These are phyloP conservation scores for Hippolais icterina DNA, from an alignment of 2,113 vertebrate genomes.

Conservation along the genomic window DNA sequence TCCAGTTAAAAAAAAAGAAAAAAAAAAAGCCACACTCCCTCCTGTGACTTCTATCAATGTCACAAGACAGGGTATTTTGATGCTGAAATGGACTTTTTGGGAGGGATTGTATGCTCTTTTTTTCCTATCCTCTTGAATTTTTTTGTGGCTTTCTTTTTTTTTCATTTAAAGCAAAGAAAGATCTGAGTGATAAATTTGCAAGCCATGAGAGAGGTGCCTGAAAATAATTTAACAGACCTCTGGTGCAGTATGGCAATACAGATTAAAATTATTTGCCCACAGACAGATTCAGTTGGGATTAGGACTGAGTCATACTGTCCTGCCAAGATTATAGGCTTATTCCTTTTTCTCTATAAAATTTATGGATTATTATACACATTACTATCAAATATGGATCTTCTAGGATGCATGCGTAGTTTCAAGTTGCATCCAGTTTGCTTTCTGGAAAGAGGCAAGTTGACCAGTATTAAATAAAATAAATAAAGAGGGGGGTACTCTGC, in stretches of 20 bases:
- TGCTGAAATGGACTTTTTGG: not conserved
- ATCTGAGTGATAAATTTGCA: not conserved
- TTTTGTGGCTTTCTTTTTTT: not conserved
- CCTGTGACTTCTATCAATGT: not conserved
- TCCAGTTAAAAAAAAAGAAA: not conserved
- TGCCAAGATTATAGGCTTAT: not conserved
- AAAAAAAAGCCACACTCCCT: not conserved
- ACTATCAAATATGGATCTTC: not conserved
- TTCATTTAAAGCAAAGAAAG: not conserved
- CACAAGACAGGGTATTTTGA: not conserved
- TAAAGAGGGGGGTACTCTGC: not conserved
- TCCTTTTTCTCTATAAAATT: not conserved
- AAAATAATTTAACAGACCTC: not conserved
- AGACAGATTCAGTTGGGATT: not conserved
- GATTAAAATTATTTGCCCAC: not conserved
- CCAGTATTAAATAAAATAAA: not conserved
- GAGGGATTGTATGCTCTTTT: not conserved
- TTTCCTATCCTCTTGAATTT: not conserved
- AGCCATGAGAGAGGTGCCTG: not conserved
- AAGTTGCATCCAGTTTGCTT: not conserved
- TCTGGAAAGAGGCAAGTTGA: not conserved
- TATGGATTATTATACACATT: not conserved
- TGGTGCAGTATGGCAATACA: not conserved
- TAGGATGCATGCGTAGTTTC: not conserved
- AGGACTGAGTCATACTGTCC: not conserved